Evolutionary conservation across 1,140 invertebrate species (phyloP), one percentile per base, ranked within the genome.

Genomic region (Hyles euphorbiae): DNA sequence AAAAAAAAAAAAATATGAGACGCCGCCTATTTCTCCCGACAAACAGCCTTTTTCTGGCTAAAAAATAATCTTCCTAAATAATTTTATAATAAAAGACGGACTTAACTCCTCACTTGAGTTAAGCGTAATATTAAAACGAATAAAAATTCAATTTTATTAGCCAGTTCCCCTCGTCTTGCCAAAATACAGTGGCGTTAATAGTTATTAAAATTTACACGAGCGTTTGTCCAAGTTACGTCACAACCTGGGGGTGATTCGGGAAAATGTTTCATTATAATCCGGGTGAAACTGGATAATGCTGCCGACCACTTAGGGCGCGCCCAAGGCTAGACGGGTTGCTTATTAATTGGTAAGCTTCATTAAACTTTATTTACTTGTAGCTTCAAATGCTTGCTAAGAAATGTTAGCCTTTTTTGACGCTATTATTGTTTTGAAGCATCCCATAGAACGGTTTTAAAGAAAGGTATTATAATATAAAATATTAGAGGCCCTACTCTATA

Each of bases 231-330:
- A 48, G 5, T 48, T 48, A 48, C 46, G 46, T 48, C 46, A 48
- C 46, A n/a, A 5, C 46, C 46, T n/a, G 7, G 46, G 46, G n/a
- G 46, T 22, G 36, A 40, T 40, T 48, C 12, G 12, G n/a, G 46
- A 48, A 48, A 48, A 48, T 48, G 46, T 48, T 40, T 40, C 36
- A n/a, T 48, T 48, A 22, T 48, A 48, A 48, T 11, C n/a, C 46
- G 8, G n/a, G n/a, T 48, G 46, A 48, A 48, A n/a, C 46, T 22
- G 12, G n/a, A 5, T 3, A 48, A 45, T n/a, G 46, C 46, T n/a
- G 2, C 5, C 46, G 8, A 48, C n/a, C 46, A 48, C 8, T 40
- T 40, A 40, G 36, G 36, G 1, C 46, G 5, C 3, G 46, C 46
- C n/a, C 46, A 48, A 48, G 46, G 46, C 5, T 48, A 48, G 36